Evolutionary conservation across 2,888 invertebrate genomes (phyloP), one percentile per base, ranked within the genome.

Genomic region (Orchesellides sinensis): DNA sequence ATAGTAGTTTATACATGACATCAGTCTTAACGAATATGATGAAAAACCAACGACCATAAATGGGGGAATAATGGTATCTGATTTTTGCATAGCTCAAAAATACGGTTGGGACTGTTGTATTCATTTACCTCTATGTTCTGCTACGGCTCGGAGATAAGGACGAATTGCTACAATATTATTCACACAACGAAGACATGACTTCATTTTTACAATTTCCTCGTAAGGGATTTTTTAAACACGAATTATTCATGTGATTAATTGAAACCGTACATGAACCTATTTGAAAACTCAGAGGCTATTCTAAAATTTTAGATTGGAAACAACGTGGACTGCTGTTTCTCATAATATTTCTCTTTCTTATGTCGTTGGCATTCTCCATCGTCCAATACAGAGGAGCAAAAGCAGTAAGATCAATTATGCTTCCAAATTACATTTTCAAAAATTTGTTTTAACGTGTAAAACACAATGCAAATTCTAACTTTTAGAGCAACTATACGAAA

Each of bases 181-280:
- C 81, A 56, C 49, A 81, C 14, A 84, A 84, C 47, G 77, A 77
- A 47, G 84, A 84, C 75, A 84, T 84, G 84, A 56, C 23, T 12
- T 47, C 40, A 59, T 84, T 81, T 27, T 59, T 84, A 47, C 45
- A 68, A 4, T 81, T 80, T 17, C 77, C 81, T 40, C 72, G 84
- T 81, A 68, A 27, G 61, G 21, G 14, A 5, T 17, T 59, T 14
- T 52, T 54, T 54, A 54, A 19, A 40, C 40, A 40, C 40, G 40
- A 10, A 40, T 40, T 40, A 14, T 40, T 40, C 10, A 40, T 1
- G 4, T n/a, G 1, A 40, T 40, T 40, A 40, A 40, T 1, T 40
- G 40, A 8, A n/a, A n/a, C n/a, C n/a, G n/a, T n/a, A n/a, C n/a
- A 8, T 68, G 21, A n/a, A 25, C 1, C n/a, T 59, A 59, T 27